These are phyloP conservation scores for Epirrhoe tristata DNA, from an alignment of 2,888 invertebrate species.

Conservation along the genomic window DNA sequence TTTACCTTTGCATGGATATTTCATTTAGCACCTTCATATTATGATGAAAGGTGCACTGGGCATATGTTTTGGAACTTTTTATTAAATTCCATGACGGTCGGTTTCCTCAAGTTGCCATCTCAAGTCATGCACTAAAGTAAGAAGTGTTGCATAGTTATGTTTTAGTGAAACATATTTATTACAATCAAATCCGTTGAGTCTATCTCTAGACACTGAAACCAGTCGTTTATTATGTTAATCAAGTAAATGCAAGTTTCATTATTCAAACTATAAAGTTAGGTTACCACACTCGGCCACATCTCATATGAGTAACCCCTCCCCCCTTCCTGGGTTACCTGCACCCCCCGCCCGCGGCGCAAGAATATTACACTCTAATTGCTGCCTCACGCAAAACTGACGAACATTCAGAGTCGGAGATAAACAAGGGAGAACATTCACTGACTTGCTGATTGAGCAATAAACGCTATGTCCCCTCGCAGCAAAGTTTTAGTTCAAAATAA, in stretches of 20 bases:
- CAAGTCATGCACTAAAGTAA: too few relatives aligned
- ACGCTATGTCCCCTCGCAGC: not conserved
- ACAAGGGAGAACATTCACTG: constrained; percentile 17
- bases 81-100: too few relatives aligned
- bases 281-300: constrained; percentile 8
- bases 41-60: too few relatives aligned
- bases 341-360: constrained; percentile 12
- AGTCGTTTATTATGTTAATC: not conserved
- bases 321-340: not conserved
- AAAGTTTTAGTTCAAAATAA: not conserved
- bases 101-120: too few relatives aligned
- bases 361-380: constrained; percentile 36
- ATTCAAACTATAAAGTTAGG: not conserved
- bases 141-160: too few relatives aligned
- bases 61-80: too few relatives aligned
- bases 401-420: constrained; percentile 21
- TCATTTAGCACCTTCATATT: too few relatives aligned
- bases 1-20: too few relatives aligned
- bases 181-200: too few relatives aligned
- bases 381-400: constrained; percentile 25
- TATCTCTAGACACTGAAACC: not conserved
- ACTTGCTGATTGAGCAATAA: constrained; percentile 29
- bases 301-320: not conserved
- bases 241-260: not conserved
- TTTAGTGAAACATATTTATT: too few relatives aligned